Evolutionary conservation across 1,140 invertebrate species (phyloP), one percentile per base, ranked within the genome.

Genomic region (Cherax destructor): DNA sequence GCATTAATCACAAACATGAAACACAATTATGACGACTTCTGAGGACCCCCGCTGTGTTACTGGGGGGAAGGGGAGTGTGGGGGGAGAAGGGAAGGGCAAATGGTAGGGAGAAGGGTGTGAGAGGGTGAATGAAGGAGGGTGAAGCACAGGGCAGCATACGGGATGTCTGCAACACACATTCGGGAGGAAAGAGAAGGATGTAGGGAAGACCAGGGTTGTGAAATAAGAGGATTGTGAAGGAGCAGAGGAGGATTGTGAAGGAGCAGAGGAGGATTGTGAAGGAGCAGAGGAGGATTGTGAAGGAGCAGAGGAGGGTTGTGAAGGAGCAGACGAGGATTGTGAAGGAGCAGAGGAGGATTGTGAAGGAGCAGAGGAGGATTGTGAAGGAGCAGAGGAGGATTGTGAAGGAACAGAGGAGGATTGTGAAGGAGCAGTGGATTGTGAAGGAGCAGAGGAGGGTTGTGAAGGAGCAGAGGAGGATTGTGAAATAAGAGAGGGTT

Each of bases 1-100:
- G 30, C 69, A 74, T 74, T 74, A 74, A 74, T 74, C 69, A 74
- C 69, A 30, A 24, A 74, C 69, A 74, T 30, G 69, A 30, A 74
- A 30, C 69, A n/a, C 69, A 30, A 74, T 74, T 74, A 74, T 30
- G 69, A 74, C 30, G 69, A 74, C 30, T 74, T 74, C 69, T 74
- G 69, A 74, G 30, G 69, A 74, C 69, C 69, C n/a, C 69, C 24
- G n/a, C 69, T 74, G 69, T 16, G 69, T 74, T 74, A 30, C n/a
- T 74, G 69, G 21, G 69, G 69, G 7, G 0, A 6, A 13, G 11
- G 9, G 69, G n/a, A 7, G 69, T 24, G 69, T 24, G 24, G 4
- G 1, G 69, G 69, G 69, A 9, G n/a, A 30, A n/a, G 61, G n/a
- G 69, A n/a, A 7, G 69, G n/a, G 69, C 3, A 72, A 9, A 18